Percentiles rank a stretch among this genome's conserved stretches.
Evolutionary conservation across 2,113 vertebrate species (phyloP).

Genomic region (Chinchilla lanigera): DNA sequence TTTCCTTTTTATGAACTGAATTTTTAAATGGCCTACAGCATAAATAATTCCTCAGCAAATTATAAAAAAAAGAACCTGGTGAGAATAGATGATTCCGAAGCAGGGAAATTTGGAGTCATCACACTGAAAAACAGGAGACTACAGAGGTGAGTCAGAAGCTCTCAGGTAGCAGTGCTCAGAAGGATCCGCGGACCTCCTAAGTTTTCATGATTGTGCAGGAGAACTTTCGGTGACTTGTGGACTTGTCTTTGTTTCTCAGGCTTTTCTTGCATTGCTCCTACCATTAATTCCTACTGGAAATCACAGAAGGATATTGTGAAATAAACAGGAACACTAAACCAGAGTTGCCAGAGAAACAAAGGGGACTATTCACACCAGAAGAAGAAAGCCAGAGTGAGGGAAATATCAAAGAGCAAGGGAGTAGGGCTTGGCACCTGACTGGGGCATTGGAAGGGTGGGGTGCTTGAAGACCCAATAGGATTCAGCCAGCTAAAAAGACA

Average conservation of each 20-base stretch:
- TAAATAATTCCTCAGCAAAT: not conserved
- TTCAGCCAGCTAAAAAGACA: not conserved
- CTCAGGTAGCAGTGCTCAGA: rapidly evolving
- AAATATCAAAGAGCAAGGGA: too few relatives aligned
- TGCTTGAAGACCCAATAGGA: not conserved
- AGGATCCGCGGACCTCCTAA: rapidly evolving
- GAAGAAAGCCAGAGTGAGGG: not conserved
- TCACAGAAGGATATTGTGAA: not conserved
- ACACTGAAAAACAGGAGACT: too few relatives aligned
- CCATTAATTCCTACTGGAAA: not conserved
- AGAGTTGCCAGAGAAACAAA: not conserved
- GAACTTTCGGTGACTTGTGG: not conserved
- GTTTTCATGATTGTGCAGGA: not conserved
- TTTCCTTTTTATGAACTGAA: not conserved
- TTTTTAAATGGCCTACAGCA: not conserved
- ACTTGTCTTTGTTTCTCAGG: not conserved
- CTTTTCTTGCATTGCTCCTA: not conserved
- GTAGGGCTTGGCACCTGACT: not conserved
- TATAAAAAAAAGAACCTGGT: not conserved
- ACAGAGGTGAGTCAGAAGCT: not conserved
- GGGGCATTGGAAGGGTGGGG: not conserved
- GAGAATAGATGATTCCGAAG: not conserved
- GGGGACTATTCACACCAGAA: not conserved
- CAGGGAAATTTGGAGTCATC: not conserved
- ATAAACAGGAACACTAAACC: not conserved